Conservation (phyloP, 2,888 invertebrate species). For the Harmothoe impar region DNA sequence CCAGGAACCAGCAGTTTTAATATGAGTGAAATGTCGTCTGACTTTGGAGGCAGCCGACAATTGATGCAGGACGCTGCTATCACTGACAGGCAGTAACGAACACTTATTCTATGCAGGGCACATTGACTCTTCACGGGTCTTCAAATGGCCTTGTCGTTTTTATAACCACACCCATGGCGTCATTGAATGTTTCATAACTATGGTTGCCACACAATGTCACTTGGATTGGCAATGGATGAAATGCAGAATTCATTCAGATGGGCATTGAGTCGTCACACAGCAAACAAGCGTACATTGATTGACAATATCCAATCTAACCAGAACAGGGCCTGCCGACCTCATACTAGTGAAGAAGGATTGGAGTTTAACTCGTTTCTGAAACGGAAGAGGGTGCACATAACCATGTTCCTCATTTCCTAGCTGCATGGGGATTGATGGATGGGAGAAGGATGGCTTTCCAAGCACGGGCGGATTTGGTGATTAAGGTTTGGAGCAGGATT, state of each 20-base stretch:
- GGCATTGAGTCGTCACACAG: too few species aligned
- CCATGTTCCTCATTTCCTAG: background rate
- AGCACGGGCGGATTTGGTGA: background rate
- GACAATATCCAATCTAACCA: background rate
- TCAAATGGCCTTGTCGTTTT: background rate
- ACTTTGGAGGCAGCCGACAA: background rate
- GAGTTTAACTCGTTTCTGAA: background rate
- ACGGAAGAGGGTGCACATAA: background rate
- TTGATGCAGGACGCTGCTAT: background rate
- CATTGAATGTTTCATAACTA: too few species aligned
- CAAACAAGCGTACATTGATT: background rate
- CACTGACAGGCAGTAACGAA: conserved; percentile 1
- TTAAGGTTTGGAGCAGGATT: background rate
- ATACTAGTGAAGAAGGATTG: conserved; percentile 1
- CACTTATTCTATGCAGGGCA: background rate
- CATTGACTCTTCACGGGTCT: background rate
- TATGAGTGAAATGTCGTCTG: background rate
- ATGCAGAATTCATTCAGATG: too few species aligned
- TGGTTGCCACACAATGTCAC: too few species aligned
- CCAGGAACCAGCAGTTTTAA: background rate
- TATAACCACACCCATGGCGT: too few species aligned
- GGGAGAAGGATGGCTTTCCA: background rate
- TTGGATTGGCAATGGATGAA: too few species aligned
- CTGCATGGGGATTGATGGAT: background rate
- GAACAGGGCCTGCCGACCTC: background rate